Evolutionary conservation across 2,888 invertebrate genomes (phyloP).

Genomic region (Cataglyphis albicans): DNA sequence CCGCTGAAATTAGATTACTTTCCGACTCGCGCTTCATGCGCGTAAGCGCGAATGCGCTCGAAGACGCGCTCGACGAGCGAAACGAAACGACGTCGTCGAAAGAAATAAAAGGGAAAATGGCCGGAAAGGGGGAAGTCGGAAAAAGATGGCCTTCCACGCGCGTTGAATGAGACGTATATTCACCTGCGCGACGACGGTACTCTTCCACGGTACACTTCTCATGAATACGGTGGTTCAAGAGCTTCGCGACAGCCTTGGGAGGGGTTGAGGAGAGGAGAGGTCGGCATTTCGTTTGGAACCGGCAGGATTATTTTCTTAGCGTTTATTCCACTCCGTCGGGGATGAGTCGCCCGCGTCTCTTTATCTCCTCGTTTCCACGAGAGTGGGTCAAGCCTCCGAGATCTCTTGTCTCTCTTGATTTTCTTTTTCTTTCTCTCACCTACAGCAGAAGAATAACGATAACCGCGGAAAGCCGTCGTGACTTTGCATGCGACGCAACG

Average conservation of each 20-base stretch:
- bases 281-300: slow-evolving; percentile 25
- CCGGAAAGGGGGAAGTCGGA: neutral
- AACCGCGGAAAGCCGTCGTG: slow-evolving; percentile 6
- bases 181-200: slow-evolving; percentile 30
- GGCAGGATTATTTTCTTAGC: slow-evolving; percentile 49
- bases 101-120: slow-evolving; percentile 37
- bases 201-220: slow-evolving; percentile 28
- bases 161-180: slow-evolving; percentile 39
- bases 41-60: slow-evolving; percentile 26
- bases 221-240: slow-evolving; percentile 50
- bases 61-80: neutral
- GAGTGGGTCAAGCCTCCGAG: slow-evolving; percentile 41
- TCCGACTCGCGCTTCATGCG: slow-evolving; percentile 5
- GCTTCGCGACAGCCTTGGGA: neutral
- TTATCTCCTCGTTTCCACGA: slow-evolving; percentile 47
- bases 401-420: slow-evolving; percentile 40
- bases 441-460: neutral
- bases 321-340: slow-evolving; percentile 30
- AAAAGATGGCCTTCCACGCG: neutral
- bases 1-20: slow-evolving; percentile 40
- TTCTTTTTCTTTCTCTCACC: neutral
- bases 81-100: slow-evolving; percentile 7
- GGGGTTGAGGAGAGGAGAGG: neutral
- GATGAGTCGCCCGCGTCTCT: slow-evolving; percentile 23
- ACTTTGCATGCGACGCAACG: slow-evolving; percentile 30